Percentiles rank a stretch among this genome's conserved stretches.
Evolutionary conservation across 2,888 invertebrate genomes (phyloP).

Genomic region (Anorthoa munda): DNA sequence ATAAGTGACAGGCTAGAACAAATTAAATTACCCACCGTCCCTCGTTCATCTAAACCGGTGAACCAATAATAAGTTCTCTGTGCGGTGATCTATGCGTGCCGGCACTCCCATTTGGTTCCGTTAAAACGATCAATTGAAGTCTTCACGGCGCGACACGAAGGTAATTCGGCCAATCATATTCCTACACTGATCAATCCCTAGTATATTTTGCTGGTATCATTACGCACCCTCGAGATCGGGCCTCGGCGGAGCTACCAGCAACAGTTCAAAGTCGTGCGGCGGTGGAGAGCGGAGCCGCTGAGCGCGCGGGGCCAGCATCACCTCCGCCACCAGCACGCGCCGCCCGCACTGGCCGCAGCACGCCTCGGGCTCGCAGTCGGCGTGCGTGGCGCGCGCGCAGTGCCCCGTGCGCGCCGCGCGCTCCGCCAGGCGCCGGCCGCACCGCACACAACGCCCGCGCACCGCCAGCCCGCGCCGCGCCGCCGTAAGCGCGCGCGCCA

Average conservation of each 20-base stretch:
- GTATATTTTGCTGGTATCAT: background rate
- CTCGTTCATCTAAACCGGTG: background rate
- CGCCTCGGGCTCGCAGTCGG: constrained; percentile 74
- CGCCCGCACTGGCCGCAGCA: constrained; percentile 80
- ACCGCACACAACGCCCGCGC: constrained; percentile 80
- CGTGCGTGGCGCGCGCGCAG: constrained; percentile 83
- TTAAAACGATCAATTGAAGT: constrained; percentile 1
- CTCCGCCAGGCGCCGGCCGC: constrained; percentile 74
- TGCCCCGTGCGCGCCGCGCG: constrained; percentile 77
- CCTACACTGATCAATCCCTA: background rate
- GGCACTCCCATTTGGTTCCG: background rate
- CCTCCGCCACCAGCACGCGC: constrained; percentile 67
- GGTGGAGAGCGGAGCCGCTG: constrained; percentile 77
- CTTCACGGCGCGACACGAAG: background rate
- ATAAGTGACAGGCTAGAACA: too few species aligned
- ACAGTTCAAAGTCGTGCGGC: constrained; percentile 85
- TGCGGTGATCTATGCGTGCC: too few species aligned
- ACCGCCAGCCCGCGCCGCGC: constrained; percentile 80
- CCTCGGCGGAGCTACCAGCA: constrained; percentile 36
- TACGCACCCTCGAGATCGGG: constrained; percentile 49
- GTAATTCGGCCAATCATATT: background rate
- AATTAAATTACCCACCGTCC: background rate
- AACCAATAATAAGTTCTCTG: too few species aligned
- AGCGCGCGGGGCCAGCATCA: constrained; percentile 67
- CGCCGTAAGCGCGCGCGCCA: constrained; percentile 78